Conservation (phyloP, 2,888 invertebrate genomes). For the Chalcosyrphus nemorum region DNA sequence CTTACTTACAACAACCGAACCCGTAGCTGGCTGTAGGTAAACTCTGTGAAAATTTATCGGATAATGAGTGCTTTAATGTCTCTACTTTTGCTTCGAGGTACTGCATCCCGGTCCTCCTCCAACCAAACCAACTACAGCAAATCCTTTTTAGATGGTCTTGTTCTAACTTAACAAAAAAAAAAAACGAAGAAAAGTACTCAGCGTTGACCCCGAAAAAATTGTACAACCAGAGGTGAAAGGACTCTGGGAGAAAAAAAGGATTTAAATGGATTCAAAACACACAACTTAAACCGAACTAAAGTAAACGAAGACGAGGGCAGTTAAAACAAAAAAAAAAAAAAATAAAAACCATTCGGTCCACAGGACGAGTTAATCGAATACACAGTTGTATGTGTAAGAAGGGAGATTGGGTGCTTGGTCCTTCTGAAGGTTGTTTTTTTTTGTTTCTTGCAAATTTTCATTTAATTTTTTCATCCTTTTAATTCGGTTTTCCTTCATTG, state of each 20-base stretch:
- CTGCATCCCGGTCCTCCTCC: not conserved
- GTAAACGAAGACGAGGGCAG: constrained; percentile 25
- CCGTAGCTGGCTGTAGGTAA: constrained; percentile 31
- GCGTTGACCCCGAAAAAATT: constrained; percentile 51
- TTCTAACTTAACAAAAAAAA: constrained; percentile 1
- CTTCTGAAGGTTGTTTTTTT: constrained; percentile 38
- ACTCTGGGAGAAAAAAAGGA: constrained; percentile 31
- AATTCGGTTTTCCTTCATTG: constrained; percentile 66
- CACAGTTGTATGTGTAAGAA: not conserved
- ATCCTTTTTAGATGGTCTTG: constrained; percentile 25
- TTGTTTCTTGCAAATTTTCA: constrained; percentile 53
- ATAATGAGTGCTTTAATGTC: constrained; percentile 71
- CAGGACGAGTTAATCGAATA: constrained; percentile 61
- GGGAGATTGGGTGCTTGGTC: not conserved
- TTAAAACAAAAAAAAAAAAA: constrained; percentile 46
- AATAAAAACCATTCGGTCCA: constrained; percentile 5
- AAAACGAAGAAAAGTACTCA: not conserved
- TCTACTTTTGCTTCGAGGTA: constrained; percentile 32
- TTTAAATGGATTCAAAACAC: constrained; percentile 50
- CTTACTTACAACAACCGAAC: constrained; percentile 38
- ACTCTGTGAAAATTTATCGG: constrained; percentile 60
- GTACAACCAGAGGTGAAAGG: constrained; percentile 26
- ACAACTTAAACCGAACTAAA: constrained; percentile 55
- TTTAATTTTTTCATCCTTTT: constrained; percentile 65
- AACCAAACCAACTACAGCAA: constrained; percentile 23